phyloP scores from a whole-genome alignment of 2,113 vertebrate species.

The Perca schrenkii region DNA sequence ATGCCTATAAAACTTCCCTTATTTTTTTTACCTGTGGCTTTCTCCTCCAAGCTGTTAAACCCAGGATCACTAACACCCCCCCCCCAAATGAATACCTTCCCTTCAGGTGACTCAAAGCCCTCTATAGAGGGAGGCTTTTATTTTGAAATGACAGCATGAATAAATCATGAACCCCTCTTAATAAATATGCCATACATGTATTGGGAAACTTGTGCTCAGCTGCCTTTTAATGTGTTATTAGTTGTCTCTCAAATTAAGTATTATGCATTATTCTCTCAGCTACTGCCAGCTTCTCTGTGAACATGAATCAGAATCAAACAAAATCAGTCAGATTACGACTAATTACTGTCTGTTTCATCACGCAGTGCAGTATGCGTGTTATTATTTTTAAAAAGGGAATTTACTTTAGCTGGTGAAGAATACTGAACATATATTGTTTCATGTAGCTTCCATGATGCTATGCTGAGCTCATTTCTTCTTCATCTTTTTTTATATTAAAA shows the following conservation, averaged over 20 bases:
- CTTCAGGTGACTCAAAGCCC: conserved; percentile 40
- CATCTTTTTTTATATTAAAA: conserved; percentile 44
- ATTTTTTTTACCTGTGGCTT: conserved; percentile 21
- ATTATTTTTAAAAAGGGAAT: conserved; percentile 13
- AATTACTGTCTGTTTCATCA: conserved; percentile 50
- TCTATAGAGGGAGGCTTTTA: conserved; percentile 38
- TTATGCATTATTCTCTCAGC: conserved; percentile 55
- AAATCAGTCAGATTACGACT: conserved; percentile 53
- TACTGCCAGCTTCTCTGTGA: conserved; percentile 38
- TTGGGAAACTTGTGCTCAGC: conserved; percentile 30
- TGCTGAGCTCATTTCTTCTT: conserved; percentile 5
- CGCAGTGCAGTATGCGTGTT: background rate
- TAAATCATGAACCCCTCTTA: conserved; percentile 32
- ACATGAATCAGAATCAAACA: conserved; percentile 57
- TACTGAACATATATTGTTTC: conserved; percentile 29
- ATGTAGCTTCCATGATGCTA: background rate
- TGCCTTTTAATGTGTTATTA: conserved; percentile 60
- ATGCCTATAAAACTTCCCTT: conserved; percentile 16
- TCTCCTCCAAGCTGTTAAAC: conserved; percentile 28
- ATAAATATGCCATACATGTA: conserved; percentile 51
- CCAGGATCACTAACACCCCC: background rate
- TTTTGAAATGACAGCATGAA: conserved; percentile 55
- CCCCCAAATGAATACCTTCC: conserved; percentile 16
- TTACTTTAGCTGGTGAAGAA: background rate
- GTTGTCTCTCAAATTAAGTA: conserved; percentile 52